phyloP scores from a whole-genome alignment of 1,140 invertebrate species.

The Drosophila saltans region DNA sequence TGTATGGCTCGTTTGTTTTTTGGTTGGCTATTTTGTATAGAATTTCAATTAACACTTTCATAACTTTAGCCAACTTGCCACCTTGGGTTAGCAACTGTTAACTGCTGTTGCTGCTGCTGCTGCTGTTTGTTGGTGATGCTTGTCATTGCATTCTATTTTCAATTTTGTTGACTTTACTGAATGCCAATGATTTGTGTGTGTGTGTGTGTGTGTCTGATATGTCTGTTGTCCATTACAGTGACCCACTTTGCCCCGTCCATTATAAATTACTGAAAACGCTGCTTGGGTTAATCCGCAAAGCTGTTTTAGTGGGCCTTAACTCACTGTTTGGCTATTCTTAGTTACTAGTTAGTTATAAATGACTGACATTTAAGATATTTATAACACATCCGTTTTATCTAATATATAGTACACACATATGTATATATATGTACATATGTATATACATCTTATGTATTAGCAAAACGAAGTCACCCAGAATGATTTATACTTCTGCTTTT shows the following conservation, averaged over 20 bases:
- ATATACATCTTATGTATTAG: no score
- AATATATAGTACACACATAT: not conserved
- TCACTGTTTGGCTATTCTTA: conserved; percentile 33
- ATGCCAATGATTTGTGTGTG: conserved; percentile 23
- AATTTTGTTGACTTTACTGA: conserved; percentile 59
- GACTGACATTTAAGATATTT: conserved; percentile 8
- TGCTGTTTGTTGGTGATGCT: conserved; percentile 36
- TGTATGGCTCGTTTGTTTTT: conserved; percentile 45
- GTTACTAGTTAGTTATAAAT: conserved; percentile 13
- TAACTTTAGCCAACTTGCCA: conserved; percentile 52
- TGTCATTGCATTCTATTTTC: conserved; percentile 64
- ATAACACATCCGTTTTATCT: not conserved
- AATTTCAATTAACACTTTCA: conserved; percentile 70
- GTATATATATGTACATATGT: no score
- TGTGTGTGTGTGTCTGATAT: conserved; percentile 15
- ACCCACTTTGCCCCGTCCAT: conserved; percentile 50
- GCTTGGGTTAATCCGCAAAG: conserved; percentile 53
- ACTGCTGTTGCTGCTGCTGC: conserved; percentile 15
- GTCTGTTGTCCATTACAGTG: conserved; percentile 43
- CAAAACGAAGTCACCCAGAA: no score
- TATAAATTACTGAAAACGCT: conserved; percentile 46
- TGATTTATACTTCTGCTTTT: no score
- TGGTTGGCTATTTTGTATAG: conserved; percentile 38
- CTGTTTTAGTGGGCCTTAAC: conserved; percentile 38
- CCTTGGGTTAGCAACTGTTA: conserved; percentile 33